Conservation (phyloP, 2,113 vertebrate species). For the Monopterus albus region DNA sequence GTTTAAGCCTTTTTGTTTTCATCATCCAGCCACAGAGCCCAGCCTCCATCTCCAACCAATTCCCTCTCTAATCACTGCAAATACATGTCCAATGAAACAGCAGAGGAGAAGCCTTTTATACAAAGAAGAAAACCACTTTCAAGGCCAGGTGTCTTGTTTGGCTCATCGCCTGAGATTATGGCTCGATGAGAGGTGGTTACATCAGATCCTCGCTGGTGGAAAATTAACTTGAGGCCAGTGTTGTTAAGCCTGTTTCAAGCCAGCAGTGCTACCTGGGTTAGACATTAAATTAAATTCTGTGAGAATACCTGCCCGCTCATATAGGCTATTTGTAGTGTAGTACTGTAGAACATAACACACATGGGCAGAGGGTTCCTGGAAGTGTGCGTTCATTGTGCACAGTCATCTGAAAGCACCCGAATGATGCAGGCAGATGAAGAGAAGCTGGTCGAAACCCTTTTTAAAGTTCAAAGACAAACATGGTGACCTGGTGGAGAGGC, state of each 20-base stretch:
- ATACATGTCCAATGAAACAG: conserved; percentile 25
- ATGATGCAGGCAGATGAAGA: not conserved
- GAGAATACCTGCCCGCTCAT: not conserved
- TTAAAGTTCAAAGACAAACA: conserved; percentile 33
- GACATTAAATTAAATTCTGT: conserved; percentile 16
- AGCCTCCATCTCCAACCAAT: not conserved
- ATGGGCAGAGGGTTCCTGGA: not conserved
- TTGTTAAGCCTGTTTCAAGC: conserved; percentile 48
- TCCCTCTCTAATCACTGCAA: conserved; percentile 39
- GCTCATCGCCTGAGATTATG: conserved; percentile 35
- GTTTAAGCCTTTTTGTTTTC: conserved; percentile 18
- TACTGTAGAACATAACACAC: not conserved
- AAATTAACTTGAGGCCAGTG: not conserved
- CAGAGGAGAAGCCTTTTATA: not conserved
- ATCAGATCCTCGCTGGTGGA: conserved; percentile 37
- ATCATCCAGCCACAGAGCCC: conserved; percentile 18
- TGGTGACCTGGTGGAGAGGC: conserved; percentile 13
- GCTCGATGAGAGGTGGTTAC: conserved; percentile 16
- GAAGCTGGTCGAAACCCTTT: not conserved
- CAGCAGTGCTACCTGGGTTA: conserved; percentile 1
- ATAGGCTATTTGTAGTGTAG: not conserved
- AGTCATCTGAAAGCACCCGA: conserved; percentile 6
- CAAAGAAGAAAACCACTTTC: not conserved
- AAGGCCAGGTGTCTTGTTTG: conserved; percentile 35
- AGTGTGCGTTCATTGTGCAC: not conserved